Base-by-base conservation (phyloP, 1,140 invertebrate species). In the Atta cephalotes region DNA sequence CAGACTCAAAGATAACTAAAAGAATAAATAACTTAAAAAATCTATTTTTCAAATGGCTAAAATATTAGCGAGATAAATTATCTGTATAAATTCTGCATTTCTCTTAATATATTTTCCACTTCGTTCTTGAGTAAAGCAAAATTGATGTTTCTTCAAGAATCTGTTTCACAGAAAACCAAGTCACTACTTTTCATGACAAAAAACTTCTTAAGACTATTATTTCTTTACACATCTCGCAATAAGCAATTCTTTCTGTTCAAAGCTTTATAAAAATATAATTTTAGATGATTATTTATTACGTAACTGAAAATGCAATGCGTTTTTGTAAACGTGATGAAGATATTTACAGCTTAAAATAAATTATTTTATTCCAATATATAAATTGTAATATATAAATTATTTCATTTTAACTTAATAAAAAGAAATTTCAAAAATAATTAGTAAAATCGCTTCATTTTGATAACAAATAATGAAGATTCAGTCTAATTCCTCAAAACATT, bases 131-230 rank as follows among this genome's bases (percentile, higher is more conserved):
- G n/a, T 72, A 62, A 60, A 82, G 25, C 25, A 82, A 60, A 14
- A 39, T 82, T 66, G 18, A 56, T 39, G 31, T 6, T 72, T 5
- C 53, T 49, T n/a, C 10, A 60, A 35, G n/a, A 62, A 74, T 82
- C 53, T 56, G 45, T 62, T n/a, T 28, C 21, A 35, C 10, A 28
- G n/a, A 14, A 62, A 70, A 70, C 3, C 49, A 14, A 25, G 14
- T 56, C 21, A 60, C 25, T 60, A 16, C 49, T 82, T 39, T 60
- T 82, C 25, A 31, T 49, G 10, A 25, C 66, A 18, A 60, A 21
- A 2, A 81, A 71, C 21, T 70, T 81, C 6, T 21, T n/a, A 70
- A 72, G 14, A 71, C 45, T 56, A 31, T 82, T 82, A 71, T 56
- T 81, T 81, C 66, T 58, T 71, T 10, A 45, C 35, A 45, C 53